Percentiles rank a stretch among this genome's conserved stretches.
phyloP scores from a whole-genome alignment of 2,888 invertebrate species.

The Melitaea athalia region DNA sequence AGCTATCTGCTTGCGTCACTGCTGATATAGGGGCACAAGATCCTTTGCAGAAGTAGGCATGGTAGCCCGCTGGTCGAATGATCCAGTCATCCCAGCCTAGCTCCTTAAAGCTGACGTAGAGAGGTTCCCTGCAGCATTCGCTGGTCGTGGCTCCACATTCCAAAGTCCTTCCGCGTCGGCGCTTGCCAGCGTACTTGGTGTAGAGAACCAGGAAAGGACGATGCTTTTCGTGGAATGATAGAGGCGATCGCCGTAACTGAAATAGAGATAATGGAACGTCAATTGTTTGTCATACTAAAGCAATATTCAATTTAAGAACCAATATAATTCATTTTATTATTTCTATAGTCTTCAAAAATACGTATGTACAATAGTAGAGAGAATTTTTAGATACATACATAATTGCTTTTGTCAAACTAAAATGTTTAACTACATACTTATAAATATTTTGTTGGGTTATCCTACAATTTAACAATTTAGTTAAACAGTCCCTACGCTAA shows the following conservation, averaged over 20 bases:
- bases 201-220: conserved; percentile 91
- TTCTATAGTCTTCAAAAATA: too few relatives aligned
- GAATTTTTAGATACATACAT: too few relatives aligned
- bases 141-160: conserved; percentile 86
- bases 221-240: conserved; percentile 86
- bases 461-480: too few relatives aligned
- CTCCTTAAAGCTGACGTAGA: conserved; percentile 91
- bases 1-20: conserved; percentile 79
- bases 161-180: conserved; percentile 84
- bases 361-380: too few relatives aligned
- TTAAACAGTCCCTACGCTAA: too few relatives aligned
- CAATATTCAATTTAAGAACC: neutral
- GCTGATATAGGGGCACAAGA: conserved; percentile 89
- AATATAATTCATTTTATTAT: too few relatives aligned
- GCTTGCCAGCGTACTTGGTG: conserved; percentile 87
- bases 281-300: neutral
- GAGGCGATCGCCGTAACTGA: conserved; percentile 82
- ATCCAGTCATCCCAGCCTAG: conserved; percentile 96
- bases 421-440: too few relatives aligned
- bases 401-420: too few relatives aligned
- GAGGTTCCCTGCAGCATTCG: conserved; percentile 91
- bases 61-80: conserved; percentile 90
- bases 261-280: neutral
- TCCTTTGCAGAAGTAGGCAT: conserved; percentile 94
- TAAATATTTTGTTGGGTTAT: too few relatives aligned